A percentile compares a stretch with the other conserved stretches of the same genome.
These are phyloP conservation scores for Spheniscus mendiculus DNA, from an alignment of 2,113 vertebrate genomes.

Conservation along the genomic window DNA sequence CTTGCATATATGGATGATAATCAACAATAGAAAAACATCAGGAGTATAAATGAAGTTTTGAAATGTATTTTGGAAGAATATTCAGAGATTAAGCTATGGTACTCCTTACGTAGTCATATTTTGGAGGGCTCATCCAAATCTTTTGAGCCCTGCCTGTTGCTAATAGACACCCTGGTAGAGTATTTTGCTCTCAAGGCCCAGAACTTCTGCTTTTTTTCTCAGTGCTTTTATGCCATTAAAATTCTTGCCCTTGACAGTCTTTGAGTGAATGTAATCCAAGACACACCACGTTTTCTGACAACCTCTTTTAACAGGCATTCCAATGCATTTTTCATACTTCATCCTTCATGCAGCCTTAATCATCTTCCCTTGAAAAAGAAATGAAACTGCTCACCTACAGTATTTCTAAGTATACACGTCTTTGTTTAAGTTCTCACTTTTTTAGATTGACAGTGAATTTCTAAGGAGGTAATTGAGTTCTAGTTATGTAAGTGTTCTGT, in stretches of 20 bases:
- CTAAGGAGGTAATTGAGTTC: background rate
- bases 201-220: background rate
- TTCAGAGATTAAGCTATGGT: background rate
- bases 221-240: slow-evolving; percentile 30
- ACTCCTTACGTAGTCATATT: background rate
- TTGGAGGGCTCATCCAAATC: background rate
- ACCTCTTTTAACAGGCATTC: slow-evolving; percentile 54
- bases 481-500: background rate
- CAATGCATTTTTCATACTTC: slow-evolving; percentile 45
- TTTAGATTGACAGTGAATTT: background rate
- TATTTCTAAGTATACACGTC: background rate
- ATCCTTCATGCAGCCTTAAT: slow-evolving; percentile 48
- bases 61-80: background rate
- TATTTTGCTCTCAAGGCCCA: background rate
- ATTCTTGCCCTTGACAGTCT: slow-evolving; percentile 27
- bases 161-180: background rate
- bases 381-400: background rate
- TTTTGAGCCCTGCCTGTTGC: background rate
- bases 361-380: slow-evolving; percentile 1
- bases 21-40: background rate
- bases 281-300: slow-evolving; percentile 36
- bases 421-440: background rate
- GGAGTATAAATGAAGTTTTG: background rate
- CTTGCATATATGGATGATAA: background rate
- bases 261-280: slow-evolving; percentile 45